Percentiles rank a stretch among this genome's conserved stretches.
phyloP scores from a whole-genome alignment of 1,140 invertebrate species.

The Harpegnathos saltator region DNA sequence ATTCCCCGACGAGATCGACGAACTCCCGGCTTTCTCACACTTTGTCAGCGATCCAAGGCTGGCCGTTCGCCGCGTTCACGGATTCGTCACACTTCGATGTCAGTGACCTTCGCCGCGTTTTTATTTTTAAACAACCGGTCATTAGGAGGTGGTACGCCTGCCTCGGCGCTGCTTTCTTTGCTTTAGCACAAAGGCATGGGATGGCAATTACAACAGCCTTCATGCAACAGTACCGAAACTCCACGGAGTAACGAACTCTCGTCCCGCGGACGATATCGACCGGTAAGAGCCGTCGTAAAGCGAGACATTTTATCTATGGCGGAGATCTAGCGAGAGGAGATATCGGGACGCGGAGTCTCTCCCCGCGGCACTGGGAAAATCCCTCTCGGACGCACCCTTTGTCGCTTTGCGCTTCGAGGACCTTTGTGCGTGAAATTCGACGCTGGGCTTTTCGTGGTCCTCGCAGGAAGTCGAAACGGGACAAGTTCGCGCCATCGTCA shows the following conservation, averaged over 20 bases:
- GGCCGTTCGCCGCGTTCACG: slow-evolving; percentile 59
- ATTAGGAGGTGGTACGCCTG: slow-evolving; percentile 43
- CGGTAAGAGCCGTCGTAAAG: background rate
- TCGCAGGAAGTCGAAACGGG: background rate
- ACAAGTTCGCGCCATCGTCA: background rate
- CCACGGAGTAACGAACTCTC: slow-evolving; percentile 26
- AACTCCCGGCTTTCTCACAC: slow-evolving; percentile 66
- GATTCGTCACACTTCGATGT: slow-evolving; percentile 69
- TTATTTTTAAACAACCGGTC: slow-evolving; percentile 69
- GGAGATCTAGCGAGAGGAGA: background rate
- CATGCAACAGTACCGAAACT: slow-evolving; percentile 50
- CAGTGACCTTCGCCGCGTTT: slow-evolving; percentile 64
- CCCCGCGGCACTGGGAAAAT: too few species aligned
- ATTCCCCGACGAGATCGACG: slow-evolving; percentile 65
- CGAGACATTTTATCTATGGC: background rate
- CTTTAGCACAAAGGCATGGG: slow-evolving; percentile 31
- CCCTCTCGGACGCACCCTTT: too few species aligned
- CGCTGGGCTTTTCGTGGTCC: too few species aligned
- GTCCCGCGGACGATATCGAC: background rate
- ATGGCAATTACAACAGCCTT: slow-evolving; percentile 52
- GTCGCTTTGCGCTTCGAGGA: too few species aligned
- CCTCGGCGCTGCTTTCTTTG: slow-evolving; percentile 63
- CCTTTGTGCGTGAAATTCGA: too few species aligned
- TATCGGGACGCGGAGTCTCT: too few species aligned
- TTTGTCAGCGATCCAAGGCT: slow-evolving; percentile 69